Evolutionary conservation across 2,797 vertebrate genomes (phyloP).

Genomic region (Falco naumanni): DNA sequence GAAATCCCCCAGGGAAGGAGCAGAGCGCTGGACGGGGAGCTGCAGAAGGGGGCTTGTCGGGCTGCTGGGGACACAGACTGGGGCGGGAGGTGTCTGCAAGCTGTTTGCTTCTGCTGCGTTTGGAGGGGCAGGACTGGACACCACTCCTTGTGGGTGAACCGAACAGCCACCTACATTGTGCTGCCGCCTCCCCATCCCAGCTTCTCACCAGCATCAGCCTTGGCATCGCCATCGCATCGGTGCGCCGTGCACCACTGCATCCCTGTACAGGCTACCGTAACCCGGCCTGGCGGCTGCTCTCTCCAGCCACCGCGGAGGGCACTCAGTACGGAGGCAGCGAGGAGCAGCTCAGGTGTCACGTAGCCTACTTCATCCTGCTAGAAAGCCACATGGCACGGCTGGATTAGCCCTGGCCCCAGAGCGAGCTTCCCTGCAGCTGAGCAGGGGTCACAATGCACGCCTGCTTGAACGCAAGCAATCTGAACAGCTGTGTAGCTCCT

Average conservation of each 20-base stretch:
- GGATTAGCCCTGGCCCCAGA: neutral
- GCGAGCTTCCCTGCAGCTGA: neutral
- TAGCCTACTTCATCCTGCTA: neutral
- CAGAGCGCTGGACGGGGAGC: neutral
- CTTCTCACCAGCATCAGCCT: neutral
- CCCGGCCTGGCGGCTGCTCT: neutral
- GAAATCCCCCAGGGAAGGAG: neutral
- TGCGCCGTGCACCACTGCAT: neutral
- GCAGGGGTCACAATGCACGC: accelerated
- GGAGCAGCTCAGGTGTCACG: neutral
- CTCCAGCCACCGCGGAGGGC: neutral
- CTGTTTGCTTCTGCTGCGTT: neutral
- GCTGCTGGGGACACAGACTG: neutral
- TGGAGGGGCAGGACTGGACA: neutral
- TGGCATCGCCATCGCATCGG: accelerated
- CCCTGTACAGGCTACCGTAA: neutral
- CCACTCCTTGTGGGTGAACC: accelerated
- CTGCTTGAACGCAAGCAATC: neutral
- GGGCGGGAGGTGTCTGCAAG: neutral
- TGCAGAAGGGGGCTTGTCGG: neutral
- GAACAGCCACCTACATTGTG: no score
- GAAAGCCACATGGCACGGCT: accelerated
- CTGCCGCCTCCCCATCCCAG: neutral
- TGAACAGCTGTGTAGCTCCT: neutral
- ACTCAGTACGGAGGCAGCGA: neutral